These are phyloP conservation scores for Triplophysa bombifrons DNA, from an alignment of 2,797 vertebrate species.

Conservation along the genomic window DNA sequence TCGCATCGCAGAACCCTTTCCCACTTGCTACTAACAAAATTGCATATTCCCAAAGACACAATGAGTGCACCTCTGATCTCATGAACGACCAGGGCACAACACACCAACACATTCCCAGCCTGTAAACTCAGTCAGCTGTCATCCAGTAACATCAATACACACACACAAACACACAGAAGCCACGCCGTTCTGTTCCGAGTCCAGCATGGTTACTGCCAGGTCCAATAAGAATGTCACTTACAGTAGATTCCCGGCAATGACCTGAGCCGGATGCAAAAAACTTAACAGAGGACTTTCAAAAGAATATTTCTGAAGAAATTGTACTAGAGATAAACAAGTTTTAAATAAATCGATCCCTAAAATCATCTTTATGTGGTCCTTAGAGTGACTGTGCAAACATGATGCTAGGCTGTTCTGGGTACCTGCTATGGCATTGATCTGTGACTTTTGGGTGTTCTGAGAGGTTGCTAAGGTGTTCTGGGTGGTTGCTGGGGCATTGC, in stretches of 20 bases:
- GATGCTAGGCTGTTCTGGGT: too few species aligned
- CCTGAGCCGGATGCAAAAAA: not conserved
- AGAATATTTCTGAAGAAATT: not conserved
- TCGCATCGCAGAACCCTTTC: slow-evolving; percentile 65
- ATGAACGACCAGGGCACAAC: slow-evolving; percentile 3
- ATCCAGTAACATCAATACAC: not conserved
- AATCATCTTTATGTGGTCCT: too few species aligned
- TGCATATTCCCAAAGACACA: slow-evolving; percentile 64
- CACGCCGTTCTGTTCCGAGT: not conserved
- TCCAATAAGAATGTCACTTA: not conserved
- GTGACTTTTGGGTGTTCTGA: too few species aligned
- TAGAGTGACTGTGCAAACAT: too few species aligned
- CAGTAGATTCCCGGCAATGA: not conserved
- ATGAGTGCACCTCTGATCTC: slow-evolving; percentile 49
- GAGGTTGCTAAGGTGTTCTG: too few species aligned
- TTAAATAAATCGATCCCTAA: too few species aligned
- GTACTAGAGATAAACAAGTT: too few species aligned
- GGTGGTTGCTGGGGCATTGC: too few species aligned
- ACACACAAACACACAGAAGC: not conserved
- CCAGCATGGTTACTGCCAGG: not conserved
- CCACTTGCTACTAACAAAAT: slow-evolving; percentile 73
- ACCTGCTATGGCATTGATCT: too few species aligned
- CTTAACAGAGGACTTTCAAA: not conserved
- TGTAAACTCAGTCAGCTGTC: slow-evolving; percentile 17
- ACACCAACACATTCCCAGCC: slow-evolving; percentile 35